Percentiles rank a stretch among this genome's conserved stretches.
phyloP scores from a whole-genome alignment of 2,888 invertebrate species.

The Aradus depressus region DNA sequence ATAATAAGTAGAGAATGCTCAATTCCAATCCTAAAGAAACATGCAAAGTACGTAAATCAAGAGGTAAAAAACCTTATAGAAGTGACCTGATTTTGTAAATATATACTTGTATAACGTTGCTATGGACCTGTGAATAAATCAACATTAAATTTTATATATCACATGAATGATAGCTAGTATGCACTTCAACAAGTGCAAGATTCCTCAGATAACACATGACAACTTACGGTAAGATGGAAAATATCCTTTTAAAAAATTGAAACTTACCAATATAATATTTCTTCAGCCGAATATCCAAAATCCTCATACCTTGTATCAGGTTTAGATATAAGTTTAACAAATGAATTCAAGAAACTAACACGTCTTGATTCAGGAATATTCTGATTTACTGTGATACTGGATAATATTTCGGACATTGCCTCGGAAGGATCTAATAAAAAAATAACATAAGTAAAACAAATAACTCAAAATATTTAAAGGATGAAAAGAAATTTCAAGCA shows the following conservation, averaged over 20 bases:
- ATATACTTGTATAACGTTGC: too few species aligned
- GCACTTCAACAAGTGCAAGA: too few species aligned
- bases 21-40: too few species aligned
- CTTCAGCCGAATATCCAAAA: conserved; percentile 63
- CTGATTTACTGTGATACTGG: conserved; percentile 48
- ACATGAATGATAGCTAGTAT: too few species aligned
- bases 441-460: too few species aligned
- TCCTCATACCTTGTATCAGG: conserved; percentile 47
- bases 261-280: conserved; percentile 68
- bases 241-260: conserved; percentile 5
- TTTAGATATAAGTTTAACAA: conserved; percentile 65
- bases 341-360: conserved; percentile 75
- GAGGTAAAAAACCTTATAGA: too few species aligned
- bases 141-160: too few species aligned
- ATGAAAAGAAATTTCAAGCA: neutral
- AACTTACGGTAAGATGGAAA: neutral
- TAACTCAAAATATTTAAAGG: neutral
- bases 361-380: conserved; percentile 63
- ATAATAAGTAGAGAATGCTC: too few species aligned
- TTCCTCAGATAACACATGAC: too few species aligned
- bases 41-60: too few species aligned
- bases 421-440: conserved; percentile 42
- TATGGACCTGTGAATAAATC: too few species aligned
- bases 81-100: too few species aligned
- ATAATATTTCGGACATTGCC: conserved; percentile 48